These are phyloP conservation scores for Eristalis intricaria DNA, from an alignment of 2,888 invertebrate species.

Conservation along the genomic window DNA sequence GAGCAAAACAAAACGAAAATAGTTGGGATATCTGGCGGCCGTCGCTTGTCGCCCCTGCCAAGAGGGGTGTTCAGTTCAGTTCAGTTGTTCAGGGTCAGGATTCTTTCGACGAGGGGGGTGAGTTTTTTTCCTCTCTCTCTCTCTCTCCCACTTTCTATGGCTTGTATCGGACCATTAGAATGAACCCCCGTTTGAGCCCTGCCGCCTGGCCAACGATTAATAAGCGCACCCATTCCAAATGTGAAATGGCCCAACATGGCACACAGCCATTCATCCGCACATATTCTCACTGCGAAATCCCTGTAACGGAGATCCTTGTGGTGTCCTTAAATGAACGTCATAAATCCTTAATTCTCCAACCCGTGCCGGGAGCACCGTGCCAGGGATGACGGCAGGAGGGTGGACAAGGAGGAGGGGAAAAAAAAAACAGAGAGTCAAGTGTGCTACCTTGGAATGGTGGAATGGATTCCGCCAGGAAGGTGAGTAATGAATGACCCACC, in stretches of 20 bases:
- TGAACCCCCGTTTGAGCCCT: background rate
- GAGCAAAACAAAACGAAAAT: conserved; percentile 37
- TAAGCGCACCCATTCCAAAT: conserved; percentile 22
- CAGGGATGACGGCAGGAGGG: background rate
- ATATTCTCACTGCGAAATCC: background rate
- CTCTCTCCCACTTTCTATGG: background rate
- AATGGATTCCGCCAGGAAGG: conserved; percentile 5
- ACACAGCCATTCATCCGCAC: conserved; percentile 7
- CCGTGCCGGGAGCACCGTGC: background rate
- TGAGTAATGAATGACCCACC: conserved; percentile 22
- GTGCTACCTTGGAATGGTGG: conserved; percentile 3
- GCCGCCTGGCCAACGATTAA: conserved; percentile 36
- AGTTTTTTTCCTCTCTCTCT: conserved; percentile 14
- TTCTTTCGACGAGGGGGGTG: conserved; percentile 43
- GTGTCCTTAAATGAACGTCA: conserved; percentile 30
- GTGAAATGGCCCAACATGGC: background rate
- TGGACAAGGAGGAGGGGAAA: too few relatives aligned
- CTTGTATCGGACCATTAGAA: conserved; percentile 15
- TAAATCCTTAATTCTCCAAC: conserved; percentile 41
- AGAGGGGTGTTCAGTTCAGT: background rate
- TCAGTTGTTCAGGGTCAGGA: conserved; percentile 66
- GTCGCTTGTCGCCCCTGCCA: too few relatives aligned
- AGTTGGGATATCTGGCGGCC: background rate
- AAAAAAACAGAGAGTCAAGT: conserved; percentile 27
- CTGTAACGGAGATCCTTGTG: conserved; percentile 16